Evolutionary conservation across 2,113 vertebrate genomes (phyloP).

Genomic region (Psettodes erumei): DNA sequence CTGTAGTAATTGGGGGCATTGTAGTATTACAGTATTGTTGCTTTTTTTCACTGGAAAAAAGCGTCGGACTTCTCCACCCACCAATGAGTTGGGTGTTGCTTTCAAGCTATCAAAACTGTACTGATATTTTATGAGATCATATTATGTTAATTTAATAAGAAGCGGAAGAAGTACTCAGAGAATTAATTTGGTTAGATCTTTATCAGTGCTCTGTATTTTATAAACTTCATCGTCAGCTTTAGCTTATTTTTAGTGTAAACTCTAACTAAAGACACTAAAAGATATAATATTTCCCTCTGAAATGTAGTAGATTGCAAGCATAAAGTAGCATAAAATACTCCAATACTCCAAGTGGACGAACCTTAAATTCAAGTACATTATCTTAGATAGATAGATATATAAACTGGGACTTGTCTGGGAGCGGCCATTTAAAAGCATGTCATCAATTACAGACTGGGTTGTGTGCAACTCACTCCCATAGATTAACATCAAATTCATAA

Average conservation of each 20-base stretch:
- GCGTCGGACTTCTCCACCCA: background rate
- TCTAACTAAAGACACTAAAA: background rate
- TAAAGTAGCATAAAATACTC: too few species aligned
- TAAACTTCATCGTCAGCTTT: background rate
- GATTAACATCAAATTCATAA: background rate
- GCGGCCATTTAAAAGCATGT: background rate
- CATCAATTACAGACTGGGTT: background rate
- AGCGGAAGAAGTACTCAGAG: background rate
- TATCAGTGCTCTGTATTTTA: background rate
- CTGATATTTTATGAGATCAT: background rate
- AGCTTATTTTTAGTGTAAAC: background rate
- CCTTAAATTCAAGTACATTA: background rate
- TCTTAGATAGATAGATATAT: too few species aligned
- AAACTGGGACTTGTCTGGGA: background rate
- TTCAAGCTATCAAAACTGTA: too few species aligned
- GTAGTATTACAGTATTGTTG: background rate
- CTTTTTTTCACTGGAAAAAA: background rate
- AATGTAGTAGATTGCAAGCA: too few species aligned
- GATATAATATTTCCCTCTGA: too few species aligned
- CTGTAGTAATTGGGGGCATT: background rate
- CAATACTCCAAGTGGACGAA: too few species aligned
- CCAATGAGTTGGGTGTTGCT: background rate
- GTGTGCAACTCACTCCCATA: background rate
- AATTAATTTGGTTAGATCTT: background rate
- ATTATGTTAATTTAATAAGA: background rate